phyloP scores from a whole-genome alignment of 2,797 vertebrate species.

The Falco rusticolus region DNA sequence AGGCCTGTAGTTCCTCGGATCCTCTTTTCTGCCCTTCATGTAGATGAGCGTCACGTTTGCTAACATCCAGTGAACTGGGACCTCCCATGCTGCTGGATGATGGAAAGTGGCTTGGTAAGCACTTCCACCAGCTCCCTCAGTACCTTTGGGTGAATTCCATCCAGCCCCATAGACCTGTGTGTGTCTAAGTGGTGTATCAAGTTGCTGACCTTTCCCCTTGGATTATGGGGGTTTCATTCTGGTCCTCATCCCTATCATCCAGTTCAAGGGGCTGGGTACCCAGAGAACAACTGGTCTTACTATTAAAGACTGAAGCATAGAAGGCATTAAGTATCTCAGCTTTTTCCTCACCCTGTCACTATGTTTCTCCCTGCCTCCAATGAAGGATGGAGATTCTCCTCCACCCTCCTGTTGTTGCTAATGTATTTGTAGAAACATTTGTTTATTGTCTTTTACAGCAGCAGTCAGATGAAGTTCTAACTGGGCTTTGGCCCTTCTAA shows the following conservation, averaged over 20 bases:
- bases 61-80: not conserved
- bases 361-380: not conserved
- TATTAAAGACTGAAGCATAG: not conserved
- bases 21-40: not conserved
- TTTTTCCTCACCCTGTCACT: not conserved
- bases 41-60: not conserved
- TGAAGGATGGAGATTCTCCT: not conserved
- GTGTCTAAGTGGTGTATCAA: not conserved
- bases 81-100: not conserved
- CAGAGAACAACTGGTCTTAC: not conserved
- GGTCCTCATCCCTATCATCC: not conserved
- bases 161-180: not conserved
- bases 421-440: not conserved
- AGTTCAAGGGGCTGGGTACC: not conserved
- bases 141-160: not conserved
- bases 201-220: not conserved
- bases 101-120: not conserved
- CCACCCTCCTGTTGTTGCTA: not conserved
- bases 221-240: not conserved
- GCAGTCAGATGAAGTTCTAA: not conserved
- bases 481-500: not conserved
- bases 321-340: not conserved
- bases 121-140: not conserved
- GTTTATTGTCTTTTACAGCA: not conserved
- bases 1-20: not conserved